Conservation (phyloP, 2,113 vertebrate genomes). For the Pseudois nayaur region DNA sequence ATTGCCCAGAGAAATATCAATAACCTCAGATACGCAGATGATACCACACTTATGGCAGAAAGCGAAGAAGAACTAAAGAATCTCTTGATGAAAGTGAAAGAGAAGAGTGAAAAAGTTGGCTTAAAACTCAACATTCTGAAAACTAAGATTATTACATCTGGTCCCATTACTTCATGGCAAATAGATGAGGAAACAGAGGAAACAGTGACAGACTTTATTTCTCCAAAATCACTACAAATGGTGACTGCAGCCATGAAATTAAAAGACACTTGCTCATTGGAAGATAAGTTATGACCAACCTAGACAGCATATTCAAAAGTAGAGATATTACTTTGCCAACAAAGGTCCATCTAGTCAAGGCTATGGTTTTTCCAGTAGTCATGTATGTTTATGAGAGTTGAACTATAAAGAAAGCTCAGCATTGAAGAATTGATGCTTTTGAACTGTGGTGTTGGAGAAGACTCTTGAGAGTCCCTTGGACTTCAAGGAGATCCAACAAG, state of each 20-base stretch:
- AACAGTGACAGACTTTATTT: background rate
- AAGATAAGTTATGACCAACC: background rate
- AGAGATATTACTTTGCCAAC: background rate
- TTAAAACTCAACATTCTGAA: background rate
- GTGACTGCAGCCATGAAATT: background rate
- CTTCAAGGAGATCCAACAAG: background rate
- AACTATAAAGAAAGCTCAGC: background rate
- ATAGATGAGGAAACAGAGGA: background rate
- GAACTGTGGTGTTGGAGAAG: background rate
- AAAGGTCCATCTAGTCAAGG: background rate
- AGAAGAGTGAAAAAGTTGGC: background rate
- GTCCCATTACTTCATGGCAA: background rate
- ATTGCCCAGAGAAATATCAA: background rate
- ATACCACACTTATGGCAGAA: background rate
- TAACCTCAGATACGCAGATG: background rate
- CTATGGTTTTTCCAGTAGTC: background rate
- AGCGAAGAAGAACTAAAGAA: background rate
- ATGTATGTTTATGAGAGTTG: background rate
- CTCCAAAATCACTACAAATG: background rate
- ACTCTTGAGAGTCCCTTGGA: background rate
- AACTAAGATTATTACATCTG: background rate
- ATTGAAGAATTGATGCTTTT: background rate
- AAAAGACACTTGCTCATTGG: background rate
- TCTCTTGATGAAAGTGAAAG: background rate
- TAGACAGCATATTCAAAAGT: background rate